A percentile compares a stretch with the other conserved stretches of the same genome.
Evolutionary conservation across 35 echinoderm and acorn worm genomes (phyloP).

Genomic region (Acanthaster planci): DNA sequence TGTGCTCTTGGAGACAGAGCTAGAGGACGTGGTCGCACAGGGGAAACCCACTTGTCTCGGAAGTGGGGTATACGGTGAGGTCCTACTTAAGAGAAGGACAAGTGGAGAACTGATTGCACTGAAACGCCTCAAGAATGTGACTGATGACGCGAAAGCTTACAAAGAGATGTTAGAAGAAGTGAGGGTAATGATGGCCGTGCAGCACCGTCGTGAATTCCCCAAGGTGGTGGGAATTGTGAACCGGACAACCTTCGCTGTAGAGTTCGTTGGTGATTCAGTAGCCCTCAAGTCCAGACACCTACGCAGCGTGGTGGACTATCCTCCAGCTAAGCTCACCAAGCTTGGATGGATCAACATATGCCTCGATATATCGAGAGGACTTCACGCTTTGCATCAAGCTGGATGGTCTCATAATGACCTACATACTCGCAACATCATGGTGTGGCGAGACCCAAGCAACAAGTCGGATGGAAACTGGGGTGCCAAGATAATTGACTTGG

Average conservation of each 20-base stretch:
- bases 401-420: not conserved
- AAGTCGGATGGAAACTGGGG: not conserved
- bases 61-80: not conserved
- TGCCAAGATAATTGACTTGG: not conserved
- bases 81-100: not conserved
- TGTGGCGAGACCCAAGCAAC: not conserved
- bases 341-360: not conserved
- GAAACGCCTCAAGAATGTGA: not conserved
- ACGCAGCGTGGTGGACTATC: not conserved
- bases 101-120: not conserved
- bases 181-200: not conserved
- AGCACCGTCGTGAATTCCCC: not conserved
- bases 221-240: not conserved
- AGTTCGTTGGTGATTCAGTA: slow-evolving; percentile 10
- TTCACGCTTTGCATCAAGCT: not conserved
- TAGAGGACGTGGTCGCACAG: not conserved
- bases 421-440: slow-evolving; percentile 11
- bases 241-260: not conserved
- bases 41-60: not conserved
- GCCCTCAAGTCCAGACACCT: not conserved
- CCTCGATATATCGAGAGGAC: slow-evolving; percentile 9
- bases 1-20: not conserved
- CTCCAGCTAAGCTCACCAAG: not conserved
- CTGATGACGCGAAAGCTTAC: not conserved
- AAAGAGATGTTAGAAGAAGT: not conserved